These are phyloP conservation scores for Marisa cornuarietis DNA, from an alignment of 1,140 invertebrate genomes.

Conservation along the genomic window DNA sequence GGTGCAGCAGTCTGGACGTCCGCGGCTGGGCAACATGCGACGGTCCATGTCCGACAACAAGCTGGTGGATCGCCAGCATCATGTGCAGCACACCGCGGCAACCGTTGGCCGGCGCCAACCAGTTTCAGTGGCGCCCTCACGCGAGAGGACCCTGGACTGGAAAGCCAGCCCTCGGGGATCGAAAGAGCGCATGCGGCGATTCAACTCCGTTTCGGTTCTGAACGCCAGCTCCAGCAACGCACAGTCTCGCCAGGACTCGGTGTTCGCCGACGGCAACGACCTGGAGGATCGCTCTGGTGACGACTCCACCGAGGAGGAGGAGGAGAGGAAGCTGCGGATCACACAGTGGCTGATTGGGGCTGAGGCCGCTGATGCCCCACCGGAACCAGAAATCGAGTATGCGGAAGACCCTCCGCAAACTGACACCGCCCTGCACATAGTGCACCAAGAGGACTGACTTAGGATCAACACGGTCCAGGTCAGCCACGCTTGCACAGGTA, in stretches of 20 bases:
- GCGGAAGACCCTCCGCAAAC: slow-evolving; percentile 31
- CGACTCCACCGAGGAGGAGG: slow-evolving; percentile 10
- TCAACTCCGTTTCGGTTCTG: slow-evolving; percentile 25
- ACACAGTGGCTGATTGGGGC: slow-evolving; percentile 27
- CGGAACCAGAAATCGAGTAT: slow-evolving; percentile 26
- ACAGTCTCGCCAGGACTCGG: background rate
- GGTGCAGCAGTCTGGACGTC: background rate
- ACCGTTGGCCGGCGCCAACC: background rate
- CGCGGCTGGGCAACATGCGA: background rate
- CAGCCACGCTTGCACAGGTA: too few species aligned
- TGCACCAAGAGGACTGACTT: slow-evolving; percentile 28
- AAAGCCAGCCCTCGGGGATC: background rate
- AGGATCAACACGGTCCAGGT: too few species aligned
- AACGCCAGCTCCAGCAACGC: slow-evolving; percentile 15
- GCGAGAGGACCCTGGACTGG: background rate
- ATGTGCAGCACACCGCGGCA: background rate
- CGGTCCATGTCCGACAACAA: slow-evolving; percentile 28
- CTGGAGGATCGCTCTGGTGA: background rate
- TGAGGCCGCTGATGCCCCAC: slow-evolving; percentile 26
- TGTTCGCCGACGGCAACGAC: background rate
- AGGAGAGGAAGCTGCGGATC: slow-evolving; percentile 13
- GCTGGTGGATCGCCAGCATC: slow-evolving; percentile 11
- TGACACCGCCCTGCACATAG: slow-evolving; percentile 35
- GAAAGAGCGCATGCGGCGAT: slow-evolving; percentile 7
- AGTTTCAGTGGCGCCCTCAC: too few species aligned